Base-by-base conservation (phyloP, 2,113 vertebrate species). In the Australoheros scitulus region DNA sequence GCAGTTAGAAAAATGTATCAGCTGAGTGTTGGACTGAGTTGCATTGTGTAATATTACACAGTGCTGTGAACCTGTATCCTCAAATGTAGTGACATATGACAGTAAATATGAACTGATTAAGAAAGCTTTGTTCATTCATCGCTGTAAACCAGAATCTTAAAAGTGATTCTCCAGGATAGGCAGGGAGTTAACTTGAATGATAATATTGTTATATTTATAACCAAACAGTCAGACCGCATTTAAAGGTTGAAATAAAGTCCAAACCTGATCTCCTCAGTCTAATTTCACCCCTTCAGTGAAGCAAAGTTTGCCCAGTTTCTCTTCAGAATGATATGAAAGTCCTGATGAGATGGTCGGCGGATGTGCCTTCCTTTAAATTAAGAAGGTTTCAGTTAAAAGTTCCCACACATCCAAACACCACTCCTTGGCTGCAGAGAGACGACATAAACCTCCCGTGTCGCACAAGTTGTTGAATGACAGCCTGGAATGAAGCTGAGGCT, bases 191-290 rank as follows among this genome's bases (percentile, higher is more conserved):
- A 50, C 47, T 17, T 3, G 17, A 17, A 6, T 18, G 50, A 18
- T 2, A 2, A 47, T 14, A 2, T 52, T 18, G 1, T 52, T 18
- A 18, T 52, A 17, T 5, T 2, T 52, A 18, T 36, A 9, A 72
- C 43, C 15, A 52, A 55, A 43, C 5, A 20, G 8, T 38, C 14
- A 24, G 70, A 41, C 17, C 1, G 8, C 2, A n/a, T 59, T 58
- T 1, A 17, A 85, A 24, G 0, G 2, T 41, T 61, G 0, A 34
- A 61, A 29, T 58, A 38, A 88, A 61, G 59, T 84, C 90, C 88
- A 76, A 82, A 91, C 91, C 92, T 93, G 92, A 82, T 81, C 13
- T 87, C 52, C 11, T 52, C 14, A 1, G 55, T 60, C 41, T 75
- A 24, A 52, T 3, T 50, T 18, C n/a, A 9, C 57, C 43, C 29